These are phyloP conservation scores for Festucalex cinctus DNA, from an alignment of 2,113 vertebrate species.

Conservation along the genomic window DNA sequence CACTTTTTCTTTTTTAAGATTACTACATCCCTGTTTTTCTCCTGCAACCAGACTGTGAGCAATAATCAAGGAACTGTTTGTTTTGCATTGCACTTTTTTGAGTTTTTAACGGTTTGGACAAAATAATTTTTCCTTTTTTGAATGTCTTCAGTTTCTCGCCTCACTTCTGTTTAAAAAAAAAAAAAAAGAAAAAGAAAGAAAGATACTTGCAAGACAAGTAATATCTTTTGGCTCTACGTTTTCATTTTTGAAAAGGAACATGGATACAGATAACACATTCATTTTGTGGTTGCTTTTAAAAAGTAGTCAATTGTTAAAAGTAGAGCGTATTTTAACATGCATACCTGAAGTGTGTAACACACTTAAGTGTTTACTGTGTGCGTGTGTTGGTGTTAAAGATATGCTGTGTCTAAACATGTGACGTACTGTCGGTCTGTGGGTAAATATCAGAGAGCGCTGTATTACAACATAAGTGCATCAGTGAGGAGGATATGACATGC, in stretches of 20 bases:
- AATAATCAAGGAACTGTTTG: slow-evolving; percentile 67
- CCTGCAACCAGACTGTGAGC: slow-evolving; percentile 59
- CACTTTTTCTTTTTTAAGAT: slow-evolving; percentile 47
- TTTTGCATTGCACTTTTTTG: slow-evolving; percentile 41
- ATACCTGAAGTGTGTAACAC: slow-evolving; percentile 46
- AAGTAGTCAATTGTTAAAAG: slow-evolving; percentile 44
- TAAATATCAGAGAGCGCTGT: slow-evolving; percentile 36
- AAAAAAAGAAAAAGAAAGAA: slow-evolving; percentile 33
- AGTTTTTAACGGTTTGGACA: slow-evolving; percentile 48
- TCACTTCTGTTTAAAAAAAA: slow-evolving; percentile 59
- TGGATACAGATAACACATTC: slow-evolving; percentile 52
- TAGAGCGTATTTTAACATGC: slow-evolving; percentile 48
- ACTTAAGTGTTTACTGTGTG: slow-evolving; percentile 27
- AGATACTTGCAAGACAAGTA: slow-evolving; percentile 58
- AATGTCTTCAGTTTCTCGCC: slow-evolving; percentile 70
- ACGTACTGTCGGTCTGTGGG: slow-evolving; percentile 56
- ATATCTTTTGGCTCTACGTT: slow-evolving; percentile 72
- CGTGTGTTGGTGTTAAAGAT: slow-evolving; percentile 44
- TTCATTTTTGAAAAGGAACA: slow-evolving; percentile 42
- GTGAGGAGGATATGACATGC: slow-evolving; percentile 22
- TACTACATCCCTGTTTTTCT: slow-evolving; percentile 11
- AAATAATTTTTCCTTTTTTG: slow-evolving; percentile 45
- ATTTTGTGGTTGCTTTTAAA: slow-evolving; percentile 53
- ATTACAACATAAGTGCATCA: slow-evolving; percentile 26
- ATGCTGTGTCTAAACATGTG: slow-evolving; percentile 52